phyloP scores from a whole-genome alignment of 2,888 invertebrate genomes.

The Cerceris ruficornis region DNA sequence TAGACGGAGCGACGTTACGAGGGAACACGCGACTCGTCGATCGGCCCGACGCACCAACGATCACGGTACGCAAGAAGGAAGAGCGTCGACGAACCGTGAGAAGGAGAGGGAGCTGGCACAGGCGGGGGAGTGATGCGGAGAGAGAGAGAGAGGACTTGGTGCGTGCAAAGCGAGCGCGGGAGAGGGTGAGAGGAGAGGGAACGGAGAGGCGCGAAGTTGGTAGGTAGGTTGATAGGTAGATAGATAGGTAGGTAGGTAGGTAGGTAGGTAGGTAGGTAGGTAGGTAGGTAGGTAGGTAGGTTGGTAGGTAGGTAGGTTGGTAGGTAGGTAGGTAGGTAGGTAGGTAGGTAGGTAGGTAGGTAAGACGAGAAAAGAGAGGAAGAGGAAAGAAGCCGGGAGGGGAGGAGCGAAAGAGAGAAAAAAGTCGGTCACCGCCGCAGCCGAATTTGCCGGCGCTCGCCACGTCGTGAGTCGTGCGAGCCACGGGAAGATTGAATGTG shows the following conservation, averaged over 20 bases:
- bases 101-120: background rate
- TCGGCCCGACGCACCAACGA: background rate
- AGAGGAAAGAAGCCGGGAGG: conserved; percentile 9
- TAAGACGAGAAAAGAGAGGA: background rate
- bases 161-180: background rate
- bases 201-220: background rate
- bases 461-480: conserved; percentile 71
- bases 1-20: background rate
- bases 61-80: no score
- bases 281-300: background rate
- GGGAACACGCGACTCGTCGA: background rate
- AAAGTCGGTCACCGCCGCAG: conserved; percentile 70
- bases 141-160: background rate
- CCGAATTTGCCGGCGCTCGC: conserved; percentile 67
- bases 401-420: conserved; percentile 48
- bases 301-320: background rate
- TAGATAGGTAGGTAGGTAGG: background rate
- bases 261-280: background rate
- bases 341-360: background rate
- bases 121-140: background rate
- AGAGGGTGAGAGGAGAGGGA: background rate
- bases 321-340: background rate
- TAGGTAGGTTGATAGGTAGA: background rate
- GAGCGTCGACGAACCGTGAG: background rate
- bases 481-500: conserved; percentile 79